Evolutionary conservation across 2,797 vertebrate species (phyloP).

Genomic region (Gymnothorax reevesii): DNA sequence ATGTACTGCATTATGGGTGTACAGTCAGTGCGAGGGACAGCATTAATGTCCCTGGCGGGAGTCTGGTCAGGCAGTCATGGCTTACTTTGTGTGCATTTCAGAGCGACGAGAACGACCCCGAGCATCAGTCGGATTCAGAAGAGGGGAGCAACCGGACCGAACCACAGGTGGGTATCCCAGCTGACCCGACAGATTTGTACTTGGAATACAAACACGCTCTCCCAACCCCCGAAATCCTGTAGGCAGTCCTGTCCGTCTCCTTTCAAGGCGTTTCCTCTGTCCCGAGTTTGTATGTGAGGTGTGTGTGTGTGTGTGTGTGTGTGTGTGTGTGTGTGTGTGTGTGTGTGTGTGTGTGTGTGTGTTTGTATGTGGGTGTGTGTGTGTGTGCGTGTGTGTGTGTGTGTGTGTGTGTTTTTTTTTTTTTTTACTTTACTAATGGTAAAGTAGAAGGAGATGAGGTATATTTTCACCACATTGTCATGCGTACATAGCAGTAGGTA

Average conservation of each 20-base stretch:
- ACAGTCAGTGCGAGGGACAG: no score
- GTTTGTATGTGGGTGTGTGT: no score
- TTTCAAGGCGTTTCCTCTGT: neutral
- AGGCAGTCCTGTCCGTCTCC: neutral
- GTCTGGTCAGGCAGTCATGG: neutral
- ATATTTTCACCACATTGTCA: slow-evolving; percentile 31
- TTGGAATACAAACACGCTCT: neutral
- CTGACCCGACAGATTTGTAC: neutral
- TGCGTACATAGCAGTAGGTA: neutral
- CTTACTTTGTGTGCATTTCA: slow-evolving; percentile 54
- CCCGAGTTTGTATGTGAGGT: neutral
- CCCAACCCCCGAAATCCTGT: neutral
- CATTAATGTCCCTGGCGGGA: no score
- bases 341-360: no score
- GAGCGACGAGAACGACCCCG: slow-evolving; percentile 96
- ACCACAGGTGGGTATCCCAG: slow-evolving; percentile 74
- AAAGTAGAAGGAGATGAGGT: no score
- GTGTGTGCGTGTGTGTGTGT: no score
- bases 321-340: no score
- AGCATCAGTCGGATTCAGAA: slow-evolving; percentile 90
- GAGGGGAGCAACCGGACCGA: slow-evolving; percentile 89
- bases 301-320: no score
- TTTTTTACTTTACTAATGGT: no score
- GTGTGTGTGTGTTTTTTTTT: no score
- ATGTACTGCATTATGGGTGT: no score